Percentiles rank a stretch among this genome's conserved stretches.
phyloP scores from a whole-genome alignment of 37 sponge, comb jelly and placozoan species.

The Haliclona indistincta region DNA sequence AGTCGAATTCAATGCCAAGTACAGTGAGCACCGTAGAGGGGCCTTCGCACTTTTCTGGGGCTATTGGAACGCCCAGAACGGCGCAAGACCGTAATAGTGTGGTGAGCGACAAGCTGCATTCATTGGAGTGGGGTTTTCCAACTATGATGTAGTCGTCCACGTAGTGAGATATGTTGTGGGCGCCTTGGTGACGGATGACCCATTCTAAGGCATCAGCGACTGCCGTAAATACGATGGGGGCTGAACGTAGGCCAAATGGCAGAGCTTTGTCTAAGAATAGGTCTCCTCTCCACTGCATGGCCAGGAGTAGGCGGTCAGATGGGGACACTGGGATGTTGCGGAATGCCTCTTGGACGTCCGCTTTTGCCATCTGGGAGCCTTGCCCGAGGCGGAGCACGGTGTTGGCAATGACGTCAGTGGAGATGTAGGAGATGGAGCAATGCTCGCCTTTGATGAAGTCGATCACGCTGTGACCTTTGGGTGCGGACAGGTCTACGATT shows the following conservation, averaged over 20 bases:
- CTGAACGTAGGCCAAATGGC: constrained; percentile 12
- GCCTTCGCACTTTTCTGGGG: constrained; percentile 1
- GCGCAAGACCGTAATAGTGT: not conserved
- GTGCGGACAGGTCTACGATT: constrained; percentile 8
- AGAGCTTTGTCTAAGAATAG: not conserved
- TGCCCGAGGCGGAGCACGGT: not conserved
- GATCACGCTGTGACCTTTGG: not conserved
- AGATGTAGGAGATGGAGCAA: not conserved
- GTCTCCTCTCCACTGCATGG: not conserved
- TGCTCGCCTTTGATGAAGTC: not conserved
- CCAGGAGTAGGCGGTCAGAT: not conserved
- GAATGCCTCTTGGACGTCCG: constrained; percentile 13
- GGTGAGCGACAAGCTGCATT: not conserved
- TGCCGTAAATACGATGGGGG: constrained; percentile 8
- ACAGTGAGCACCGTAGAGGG: not conserved
- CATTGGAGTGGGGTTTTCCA: not conserved
- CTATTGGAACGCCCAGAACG: constrained; percentile 4
- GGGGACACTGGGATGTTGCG: constrained; percentile 5
- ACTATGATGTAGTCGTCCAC: constrained; percentile 11
- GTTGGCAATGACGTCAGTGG: not conserved
- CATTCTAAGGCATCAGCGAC: constrained; percentile 11
- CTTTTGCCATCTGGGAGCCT: not conserved
- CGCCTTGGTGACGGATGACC: not conserved
- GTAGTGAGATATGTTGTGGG: not conserved
- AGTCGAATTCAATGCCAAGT: constrained; percentile 1